Evolutionary conservation across 2,113 vertebrate genomes (phyloP).

Genomic region (Emydocephalus ijimae): DNA sequence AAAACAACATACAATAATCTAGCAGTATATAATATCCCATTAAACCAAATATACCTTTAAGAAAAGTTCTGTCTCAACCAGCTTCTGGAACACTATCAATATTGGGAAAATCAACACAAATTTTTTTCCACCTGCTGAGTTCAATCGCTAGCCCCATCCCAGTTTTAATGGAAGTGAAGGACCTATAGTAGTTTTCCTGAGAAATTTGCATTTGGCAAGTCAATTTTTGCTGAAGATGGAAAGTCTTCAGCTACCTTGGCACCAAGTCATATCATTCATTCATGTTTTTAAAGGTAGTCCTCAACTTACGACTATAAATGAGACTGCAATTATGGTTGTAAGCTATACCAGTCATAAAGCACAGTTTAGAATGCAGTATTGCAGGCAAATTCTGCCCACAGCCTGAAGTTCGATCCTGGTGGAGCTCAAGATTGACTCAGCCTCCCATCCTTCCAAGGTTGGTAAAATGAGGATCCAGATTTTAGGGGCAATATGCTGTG

Average conservation of each 20-base stretch:
- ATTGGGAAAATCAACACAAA: neutral
- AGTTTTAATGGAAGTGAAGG: neutral
- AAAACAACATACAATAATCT: neutral
- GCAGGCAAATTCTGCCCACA: neutral
- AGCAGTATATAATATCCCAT: neutral
- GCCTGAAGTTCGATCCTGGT: neutral
- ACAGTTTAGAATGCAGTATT: neutral
- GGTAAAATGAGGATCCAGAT: neutral
- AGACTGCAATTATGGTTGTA: neutral
- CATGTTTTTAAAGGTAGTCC: neutral
- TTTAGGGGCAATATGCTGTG: neutral
- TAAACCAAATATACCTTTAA: neutral
- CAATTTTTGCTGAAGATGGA: neutral
- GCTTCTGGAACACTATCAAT: neutral
- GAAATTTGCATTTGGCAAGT: neutral
- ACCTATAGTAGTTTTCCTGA: neutral
- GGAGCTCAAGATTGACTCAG: neutral
- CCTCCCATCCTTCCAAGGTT: neutral
- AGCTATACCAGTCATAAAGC: neutral
- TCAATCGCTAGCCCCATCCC: neutral
- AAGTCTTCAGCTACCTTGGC: neutral
- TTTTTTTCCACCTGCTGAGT: neutral
- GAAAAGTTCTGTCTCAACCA: neutral
- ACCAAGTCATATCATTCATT: neutral
- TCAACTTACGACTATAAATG: neutral